A percentile compares a stretch with the other conserved stretches of the same genome.
Conservation (phyloP, 2,888 invertebrate genomes). For the Stegophylla sp. region DNA sequence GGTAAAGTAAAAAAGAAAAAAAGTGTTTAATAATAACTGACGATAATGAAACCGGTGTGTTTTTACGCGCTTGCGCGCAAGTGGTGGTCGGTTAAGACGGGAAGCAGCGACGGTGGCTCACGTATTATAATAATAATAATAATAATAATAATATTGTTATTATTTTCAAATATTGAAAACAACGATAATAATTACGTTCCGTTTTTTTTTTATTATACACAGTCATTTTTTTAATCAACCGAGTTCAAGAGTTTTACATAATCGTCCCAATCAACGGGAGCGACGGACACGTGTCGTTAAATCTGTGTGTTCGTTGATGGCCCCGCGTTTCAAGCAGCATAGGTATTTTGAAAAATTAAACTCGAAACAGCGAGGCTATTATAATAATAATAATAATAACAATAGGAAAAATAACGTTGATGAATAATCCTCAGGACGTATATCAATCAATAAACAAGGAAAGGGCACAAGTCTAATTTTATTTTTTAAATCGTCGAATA, state of each 20-base stretch:
- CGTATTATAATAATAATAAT: no score
- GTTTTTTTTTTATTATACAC: not conserved
- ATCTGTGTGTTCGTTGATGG: not conserved
- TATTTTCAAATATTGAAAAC: constrained; percentile 34
- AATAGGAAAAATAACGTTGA: no score
- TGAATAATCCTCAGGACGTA: no score
- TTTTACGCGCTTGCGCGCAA: no score
- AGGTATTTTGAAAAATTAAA: not conserved
- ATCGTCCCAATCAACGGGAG: not conserved
- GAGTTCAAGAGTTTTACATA: constrained; percentile 3
- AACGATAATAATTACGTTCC: constrained; percentile 38
- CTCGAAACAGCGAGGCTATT: not conserved
- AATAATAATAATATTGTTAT: no score
- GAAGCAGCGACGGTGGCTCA: not conserved
- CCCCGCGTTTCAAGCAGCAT: not conserved
- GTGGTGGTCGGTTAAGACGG: not conserved
- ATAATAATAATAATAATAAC: no score
- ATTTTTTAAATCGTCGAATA: no score
- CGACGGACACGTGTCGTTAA: not conserved
- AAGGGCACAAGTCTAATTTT: no score
- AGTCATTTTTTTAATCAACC: constrained; percentile 5
- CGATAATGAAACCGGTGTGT: constrained; percentile 46
- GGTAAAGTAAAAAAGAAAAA: constrained; percentile 37
- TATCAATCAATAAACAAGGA: no score
- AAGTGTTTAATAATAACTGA: constrained; percentile 10